Base-by-base conservation (phyloP, 2,113 vertebrate species). In the Rutilus rutilus region DNA sequence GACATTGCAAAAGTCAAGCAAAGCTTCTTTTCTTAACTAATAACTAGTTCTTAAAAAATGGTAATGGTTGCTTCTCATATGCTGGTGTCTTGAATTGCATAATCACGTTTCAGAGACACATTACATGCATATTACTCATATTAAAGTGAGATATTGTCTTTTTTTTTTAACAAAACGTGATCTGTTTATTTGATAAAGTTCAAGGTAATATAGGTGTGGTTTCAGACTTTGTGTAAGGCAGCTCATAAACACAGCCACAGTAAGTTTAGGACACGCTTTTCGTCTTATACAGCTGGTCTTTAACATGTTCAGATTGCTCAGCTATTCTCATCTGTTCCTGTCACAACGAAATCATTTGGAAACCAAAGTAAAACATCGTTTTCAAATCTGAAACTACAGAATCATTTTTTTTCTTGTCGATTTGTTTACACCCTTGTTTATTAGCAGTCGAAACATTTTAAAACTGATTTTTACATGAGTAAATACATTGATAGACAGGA, bases 211-310 rank as follows among this genome's bases (percentile, higher is more conserved):
- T 14, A 19, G 60, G 11, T 23, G 54, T 57, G 21, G 7, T 57
- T 57, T 67, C 15, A 19, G 6, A 7, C 15, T 65, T 73, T n/a
- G 23, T 0, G 6, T 6, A 75, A 45, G 78, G 39, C 78, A 80
- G 23, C 36, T 64, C 64, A 42, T 62, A 81, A 81, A 81, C 78
- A 81, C 78, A 81, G 39, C 78, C 78, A 80, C 5, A 36, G 54
- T 42, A 17, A 11, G 36, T 71, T 42, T 6, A 36, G 65, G 17
- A 69, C 7, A 73, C 39, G 36, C 36, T 17, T 79, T 79, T 42
- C 60, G 36, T 79, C 77, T 79, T 60, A 25, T 14, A 25, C 36
- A 71, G 21, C 4, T 23, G 17, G 6, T 54, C 50, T 54, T 77
- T 78, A 33, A 10, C 21, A 57, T 15, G 14, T 52, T 52, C 50